These are phyloP conservation scores for Hepsetus odoe DNA, from an alignment of 2,113 vertebrate genomes.

Conservation along the genomic window DNA sequence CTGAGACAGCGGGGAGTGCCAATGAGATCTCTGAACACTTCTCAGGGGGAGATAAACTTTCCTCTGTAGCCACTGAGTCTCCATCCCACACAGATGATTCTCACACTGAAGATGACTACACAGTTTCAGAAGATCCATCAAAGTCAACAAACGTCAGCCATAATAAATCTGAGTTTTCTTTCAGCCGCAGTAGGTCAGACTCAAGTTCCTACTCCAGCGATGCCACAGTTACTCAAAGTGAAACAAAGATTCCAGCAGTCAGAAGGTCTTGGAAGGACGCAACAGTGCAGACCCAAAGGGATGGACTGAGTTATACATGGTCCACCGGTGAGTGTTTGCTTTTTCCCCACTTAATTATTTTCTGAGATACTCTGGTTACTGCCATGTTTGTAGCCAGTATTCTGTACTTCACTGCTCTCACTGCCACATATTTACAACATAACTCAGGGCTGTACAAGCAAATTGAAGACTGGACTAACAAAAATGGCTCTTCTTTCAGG, in stretches of 20 bases:
- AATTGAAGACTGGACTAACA: not conserved
- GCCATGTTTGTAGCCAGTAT: too few species aligned
- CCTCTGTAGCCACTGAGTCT: slow-evolving; percentile 29
- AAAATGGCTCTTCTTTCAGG: slow-evolving; percentile 52
- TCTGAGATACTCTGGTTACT: too few species aligned
- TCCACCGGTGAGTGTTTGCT: slow-evolving; percentile 71
- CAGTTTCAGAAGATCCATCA: not conserved
- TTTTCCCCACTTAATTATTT: not conserved
- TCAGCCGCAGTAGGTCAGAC: slow-evolving; percentile 10
- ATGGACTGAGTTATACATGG: slow-evolving; percentile 59
- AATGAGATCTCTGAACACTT: slow-evolving; percentile 77
- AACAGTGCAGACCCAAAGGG: slow-evolving; percentile 77
- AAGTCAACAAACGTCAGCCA: not conserved
- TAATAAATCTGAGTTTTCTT: slow-evolving; percentile 5
- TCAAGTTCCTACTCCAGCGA: slow-evolving; percentile 31
- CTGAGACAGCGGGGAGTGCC: slow-evolving; percentile 53
- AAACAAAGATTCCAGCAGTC: not conserved
- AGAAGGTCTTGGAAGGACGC: slow-evolving; percentile 68
- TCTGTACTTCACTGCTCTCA: too few species aligned
- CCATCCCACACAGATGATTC: not conserved
- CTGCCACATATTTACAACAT: too few species aligned
- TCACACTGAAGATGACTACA: slow-evolving; percentile 24
- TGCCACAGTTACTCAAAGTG: slow-evolving; percentile 35
- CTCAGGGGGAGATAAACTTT: slow-evolving; percentile 42
- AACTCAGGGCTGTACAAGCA: not conserved